Conservation (phyloP, 2,797 vertebrate genomes). For the Periparus ater region DNA sequence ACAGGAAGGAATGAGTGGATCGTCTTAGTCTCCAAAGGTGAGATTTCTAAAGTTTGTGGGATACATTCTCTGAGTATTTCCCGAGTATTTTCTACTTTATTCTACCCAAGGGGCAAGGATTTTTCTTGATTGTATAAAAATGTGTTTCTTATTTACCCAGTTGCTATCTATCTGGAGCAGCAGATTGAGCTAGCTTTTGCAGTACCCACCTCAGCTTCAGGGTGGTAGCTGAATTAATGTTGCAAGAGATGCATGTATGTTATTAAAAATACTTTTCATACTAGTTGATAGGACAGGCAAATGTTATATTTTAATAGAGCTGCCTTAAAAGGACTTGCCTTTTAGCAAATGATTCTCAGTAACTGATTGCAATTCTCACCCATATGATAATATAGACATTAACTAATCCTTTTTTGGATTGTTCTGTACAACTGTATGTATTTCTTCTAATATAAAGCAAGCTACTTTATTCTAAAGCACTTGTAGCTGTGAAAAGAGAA, state of each 20-base stretch:
- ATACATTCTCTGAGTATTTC: not conserved
- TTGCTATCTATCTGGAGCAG: not conserved
- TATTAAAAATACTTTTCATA: not conserved
- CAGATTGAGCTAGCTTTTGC: not conserved
- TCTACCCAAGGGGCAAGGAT: not conserved
- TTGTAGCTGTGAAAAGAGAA: not conserved
- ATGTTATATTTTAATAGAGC: not conserved
- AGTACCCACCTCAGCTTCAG: not conserved
- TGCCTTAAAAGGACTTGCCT: not conserved
- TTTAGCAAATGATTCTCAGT: not conserved
- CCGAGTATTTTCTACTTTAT: not conserved
- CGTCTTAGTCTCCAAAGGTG: not conserved
- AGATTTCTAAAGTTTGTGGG: not conserved
- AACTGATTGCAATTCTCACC: not conserved
- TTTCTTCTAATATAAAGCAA: not conserved
- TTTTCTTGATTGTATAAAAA: not conserved
- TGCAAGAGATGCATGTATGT: not conserved
- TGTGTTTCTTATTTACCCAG: fast-evolving
- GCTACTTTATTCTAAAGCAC: not conserved
- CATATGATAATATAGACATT: not conserved
- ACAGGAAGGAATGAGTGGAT: not conserved
- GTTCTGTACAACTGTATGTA: not conserved
- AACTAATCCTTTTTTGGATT: not conserved
- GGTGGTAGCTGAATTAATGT: not conserved
- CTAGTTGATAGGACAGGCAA: not conserved